phyloP scores from a whole-genome alignment of 2,888 invertebrate genomes.

The Horisme vitalbata region DNA sequence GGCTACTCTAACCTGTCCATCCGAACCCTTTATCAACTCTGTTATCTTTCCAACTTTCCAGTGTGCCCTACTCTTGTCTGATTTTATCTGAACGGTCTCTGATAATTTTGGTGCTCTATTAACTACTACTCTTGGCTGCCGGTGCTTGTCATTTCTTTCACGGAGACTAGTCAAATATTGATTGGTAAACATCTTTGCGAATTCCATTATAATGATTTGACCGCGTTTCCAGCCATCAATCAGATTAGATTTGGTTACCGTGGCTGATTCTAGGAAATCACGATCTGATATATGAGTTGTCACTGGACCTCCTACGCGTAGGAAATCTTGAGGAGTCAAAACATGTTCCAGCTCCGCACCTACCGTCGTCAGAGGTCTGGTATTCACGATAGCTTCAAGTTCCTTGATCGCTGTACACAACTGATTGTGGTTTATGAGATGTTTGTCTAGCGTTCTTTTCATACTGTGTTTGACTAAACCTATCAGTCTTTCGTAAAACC shows the following conservation, averaged over 20 bases:
- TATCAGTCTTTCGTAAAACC: conserved; percentile 28
- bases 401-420: neutral
- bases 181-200: conserved; percentile 26
- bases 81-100: conserved; percentile 25
- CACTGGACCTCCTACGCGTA: conserved; percentile 1
- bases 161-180: conserved; percentile 19
- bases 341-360: conserved; percentile 15
- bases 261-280: neutral
- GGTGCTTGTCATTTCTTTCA: conserved; percentile 12
- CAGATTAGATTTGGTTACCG: conserved; percentile 18
- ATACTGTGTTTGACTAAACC: conserved; percentile 21
- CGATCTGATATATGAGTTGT: neutral
- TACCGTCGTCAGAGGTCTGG: conserved; percentile 18
- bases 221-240: conserved; percentile 22
- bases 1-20: conserved; percentile 22
- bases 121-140: conserved; percentile 13
- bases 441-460: neutral
- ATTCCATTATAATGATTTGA: conserved; percentile 25
- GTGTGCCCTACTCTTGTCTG: conserved; percentile 13
- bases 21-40: conserved; percentile 13
- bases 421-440: neutral
- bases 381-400: conserved; percentile 20
- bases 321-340: conserved; percentile 10
- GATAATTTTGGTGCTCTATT: conserved; percentile 10
- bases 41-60: conserved; percentile 29